Percentiles rank a stretch among this genome's conserved stretches.
These are phyloP conservation scores for Philotrypesis tridentata DNA, from an alignment of 1,140 invertebrate genomes.

Conservation along the genomic window DNA sequence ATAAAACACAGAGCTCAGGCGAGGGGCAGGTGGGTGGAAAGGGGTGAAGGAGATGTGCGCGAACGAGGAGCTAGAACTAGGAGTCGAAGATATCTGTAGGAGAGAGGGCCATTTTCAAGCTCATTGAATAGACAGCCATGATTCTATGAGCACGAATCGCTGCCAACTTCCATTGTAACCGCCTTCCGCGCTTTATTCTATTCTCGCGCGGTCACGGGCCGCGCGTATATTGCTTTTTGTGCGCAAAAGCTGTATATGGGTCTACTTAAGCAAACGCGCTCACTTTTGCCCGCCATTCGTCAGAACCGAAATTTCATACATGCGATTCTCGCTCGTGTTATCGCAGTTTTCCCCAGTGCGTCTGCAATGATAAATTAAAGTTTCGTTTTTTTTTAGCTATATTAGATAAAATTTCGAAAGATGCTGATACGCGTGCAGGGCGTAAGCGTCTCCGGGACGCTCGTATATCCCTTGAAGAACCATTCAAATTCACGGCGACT, in stretches of 20 bases:
- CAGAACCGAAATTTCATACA: conserved; percentile 20
- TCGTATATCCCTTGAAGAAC: neutral
- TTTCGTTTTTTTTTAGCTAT: too few species aligned
- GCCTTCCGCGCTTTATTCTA: conserved; percentile 69
- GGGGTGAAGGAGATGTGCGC: neutral
- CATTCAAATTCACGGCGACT: conserved; percentile 6
- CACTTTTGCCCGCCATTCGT: neutral
- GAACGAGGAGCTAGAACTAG: conserved; percentile 11
- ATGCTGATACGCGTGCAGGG: too few species aligned
- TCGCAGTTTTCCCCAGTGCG: too few species aligned
- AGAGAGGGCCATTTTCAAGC: conserved; percentile 72
- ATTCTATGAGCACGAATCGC: conserved; percentile 71
- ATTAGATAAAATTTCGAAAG: too few species aligned
- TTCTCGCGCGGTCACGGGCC: conserved; percentile 20
- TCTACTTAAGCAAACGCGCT: conserved; percentile 10
- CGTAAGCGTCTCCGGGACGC: neutral
- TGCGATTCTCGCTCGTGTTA: too few species aligned
- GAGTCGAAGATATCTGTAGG: conserved; percentile 66
- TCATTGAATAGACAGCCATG: conserved; percentile 74
- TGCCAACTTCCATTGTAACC: conserved; percentile 74
- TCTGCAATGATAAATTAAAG: too few species aligned
- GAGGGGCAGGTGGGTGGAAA: neutral
- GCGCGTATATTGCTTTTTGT: neutral
- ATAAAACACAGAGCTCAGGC: conserved; percentile 68
- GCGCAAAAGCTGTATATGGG: neutral